Conservation (phyloP, 2,888 invertebrate species). For the Nebria salina region DNA sequence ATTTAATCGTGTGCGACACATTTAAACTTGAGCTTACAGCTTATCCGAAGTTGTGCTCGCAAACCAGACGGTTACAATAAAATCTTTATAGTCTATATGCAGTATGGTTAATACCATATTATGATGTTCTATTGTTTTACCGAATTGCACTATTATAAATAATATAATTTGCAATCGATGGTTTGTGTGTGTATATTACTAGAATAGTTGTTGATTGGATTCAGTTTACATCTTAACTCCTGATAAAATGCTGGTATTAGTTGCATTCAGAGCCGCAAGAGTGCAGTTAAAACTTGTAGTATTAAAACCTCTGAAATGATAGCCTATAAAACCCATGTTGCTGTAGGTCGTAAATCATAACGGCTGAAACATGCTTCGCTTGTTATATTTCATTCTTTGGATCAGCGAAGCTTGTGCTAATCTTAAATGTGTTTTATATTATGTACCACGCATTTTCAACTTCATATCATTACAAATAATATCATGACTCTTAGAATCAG, state of each 20-base stretch:
- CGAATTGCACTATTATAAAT: conserved; percentile 18
- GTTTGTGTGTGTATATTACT: background rate
- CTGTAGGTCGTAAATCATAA: conserved; percentile 57
- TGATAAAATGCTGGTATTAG: conserved; percentile 47
- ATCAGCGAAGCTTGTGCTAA: conserved; percentile 44
- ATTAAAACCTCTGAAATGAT: conserved; percentile 57
- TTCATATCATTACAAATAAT: background rate
- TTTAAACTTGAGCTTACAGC: conserved; percentile 24
- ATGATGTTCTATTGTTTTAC: conserved; percentile 5
- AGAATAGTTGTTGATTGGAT: background rate
- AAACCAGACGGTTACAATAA: background rate
- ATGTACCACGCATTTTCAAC: background rate
- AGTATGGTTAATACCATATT: conserved; percentile 15
- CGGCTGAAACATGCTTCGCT: conserved; percentile 53
- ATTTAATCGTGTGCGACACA: conserved; percentile 25
- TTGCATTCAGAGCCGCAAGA: conserved; percentile 48
- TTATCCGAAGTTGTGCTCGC: conserved; percentile 14
- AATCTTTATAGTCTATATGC: background rate
- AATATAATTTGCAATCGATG: background rate
- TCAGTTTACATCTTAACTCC: background rate
- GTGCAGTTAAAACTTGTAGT: conserved; percentile 56
- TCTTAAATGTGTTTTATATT: background rate
- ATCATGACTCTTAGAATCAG: background rate
- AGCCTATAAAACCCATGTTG: conserved; percentile 56
- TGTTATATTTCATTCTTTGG: conserved; percentile 49